Evolutionary conservation across 2,113 vertebrate species (phyloP), one percentile per base, ranked within the genome.

Genomic region (Sigmodon hispidus): DNA sequence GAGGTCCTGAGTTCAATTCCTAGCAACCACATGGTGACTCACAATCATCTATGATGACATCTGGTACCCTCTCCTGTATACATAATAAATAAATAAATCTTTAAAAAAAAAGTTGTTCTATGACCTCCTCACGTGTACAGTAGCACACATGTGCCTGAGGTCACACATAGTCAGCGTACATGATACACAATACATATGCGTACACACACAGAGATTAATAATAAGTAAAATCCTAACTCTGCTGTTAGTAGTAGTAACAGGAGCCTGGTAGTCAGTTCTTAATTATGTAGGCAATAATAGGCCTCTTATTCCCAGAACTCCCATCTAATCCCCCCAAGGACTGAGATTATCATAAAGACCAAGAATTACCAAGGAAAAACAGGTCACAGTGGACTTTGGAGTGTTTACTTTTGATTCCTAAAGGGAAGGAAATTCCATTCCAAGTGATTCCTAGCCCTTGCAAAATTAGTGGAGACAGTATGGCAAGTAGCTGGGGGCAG

Each of bases 351-450:
- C 90, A 75, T 61, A 65, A 93, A 85, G 80, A 75, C 63, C 48
- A 72, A 70, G 34, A 94, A 61, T 94, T 80, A 87, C 50, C 95
- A 65, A 87, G 80, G 92, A 76, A 88, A 90, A 92, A 83, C 50
- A 76, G 80, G 59, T 89, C 85, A 91, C 67, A 43, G 57, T 93
- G 40, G 55, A 91, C 87, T 93, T 97, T 1, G 92, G 85, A 83
- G 67, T 94, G 85, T 96, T 96, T 96, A 90, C 76, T 96, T 77
- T 93, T 94, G 13, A 91, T 92, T 95, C 55, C 89, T 90, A 86
- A 93, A 91, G 73, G 87, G 93, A 95, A 97, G 93, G 95, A 97
- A 96, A 96, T 92, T 94, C 91, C 94, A 92, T 90, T 93, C 94
- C 94, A 85, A 94, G 92, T 96, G 65, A 96, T 92, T 81, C 34